These are phyloP conservation scores for Pomatorhinus ruficollis DNA, from an alignment of 2,113 vertebrate species.

Conservation along the genomic window DNA sequence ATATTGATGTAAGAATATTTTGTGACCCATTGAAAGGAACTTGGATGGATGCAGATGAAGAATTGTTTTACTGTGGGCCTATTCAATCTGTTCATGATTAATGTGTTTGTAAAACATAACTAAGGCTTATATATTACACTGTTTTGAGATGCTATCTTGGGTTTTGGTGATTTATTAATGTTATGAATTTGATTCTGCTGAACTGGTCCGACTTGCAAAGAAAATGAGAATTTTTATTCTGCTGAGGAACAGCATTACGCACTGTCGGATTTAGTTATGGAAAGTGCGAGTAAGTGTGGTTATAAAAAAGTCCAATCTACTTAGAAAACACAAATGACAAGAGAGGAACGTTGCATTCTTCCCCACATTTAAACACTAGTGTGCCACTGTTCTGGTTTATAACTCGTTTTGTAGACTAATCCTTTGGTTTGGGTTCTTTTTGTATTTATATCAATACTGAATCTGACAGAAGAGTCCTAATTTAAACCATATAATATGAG, in stretches of 20 bases:
- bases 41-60: neutral
- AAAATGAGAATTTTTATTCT: constrained; percentile 1
- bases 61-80: neutral
- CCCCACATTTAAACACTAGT: neutral
- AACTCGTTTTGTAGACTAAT: neutral
- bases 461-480: neutral
- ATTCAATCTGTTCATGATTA: neutral
- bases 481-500: neutral
- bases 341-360: neutral
- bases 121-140: neutral
- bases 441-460: neutral
- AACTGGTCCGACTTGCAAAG: neutral
- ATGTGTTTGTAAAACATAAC: constrained; percentile 28
- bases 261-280: neutral
- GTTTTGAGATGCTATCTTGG: constrained; percentile 27
- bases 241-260: neutral
- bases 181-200: constrained; percentile 25
- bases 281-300: neutral
- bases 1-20: constrained; percentile 8
- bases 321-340: neutral
- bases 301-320: neutral
- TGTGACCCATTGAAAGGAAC: neutral
- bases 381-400: neutral
- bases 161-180: constrained; percentile 26
- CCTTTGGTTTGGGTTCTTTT: neutral